These are phyloP conservation scores for Sebastes baramenuke DNA, from an alignment of 2,797 vertebrate genomes.

Conservation along the genomic window DNA sequence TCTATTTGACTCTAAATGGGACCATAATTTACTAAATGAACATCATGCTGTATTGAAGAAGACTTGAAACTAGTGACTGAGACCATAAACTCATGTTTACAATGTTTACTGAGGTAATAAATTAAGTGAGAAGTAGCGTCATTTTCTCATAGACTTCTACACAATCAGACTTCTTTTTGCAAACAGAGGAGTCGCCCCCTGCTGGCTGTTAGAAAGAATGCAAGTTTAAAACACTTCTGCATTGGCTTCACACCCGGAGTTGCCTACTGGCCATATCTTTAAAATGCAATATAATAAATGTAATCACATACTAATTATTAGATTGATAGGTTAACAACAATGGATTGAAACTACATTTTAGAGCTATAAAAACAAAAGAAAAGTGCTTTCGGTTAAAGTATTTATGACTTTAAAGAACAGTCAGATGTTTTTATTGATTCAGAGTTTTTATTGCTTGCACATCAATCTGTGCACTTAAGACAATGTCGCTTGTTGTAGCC, in stretches of 20 bases:
- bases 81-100: too few species aligned
- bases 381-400: neutral
- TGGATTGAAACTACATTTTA: neutral
- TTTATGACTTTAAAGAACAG: neutral
- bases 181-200: too few species aligned
- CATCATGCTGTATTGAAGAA: too few species aligned
- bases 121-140: fast-evolving
- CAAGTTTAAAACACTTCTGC: too few species aligned
- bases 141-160: too few species aligned
- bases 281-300: neutral
- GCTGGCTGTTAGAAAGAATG: too few species aligned
- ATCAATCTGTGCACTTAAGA: neutral
- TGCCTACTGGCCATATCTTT: neutral
- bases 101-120: too few species aligned
- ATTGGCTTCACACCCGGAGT: too few species aligned
- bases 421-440: neutral
- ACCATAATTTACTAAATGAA: too few species aligned
- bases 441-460: neutral
- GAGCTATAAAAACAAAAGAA: neutral
- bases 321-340: neutral
- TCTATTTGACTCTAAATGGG: too few species aligned
- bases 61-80: too few species aligned
- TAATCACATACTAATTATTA: neutral
- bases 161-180: too few species aligned
- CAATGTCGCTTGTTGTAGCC: neutral